These are phyloP conservation scores for Lordiphosa stackelbergi DNA, from an alignment of 1,140 invertebrate species.

Conservation along the genomic window DNA sequence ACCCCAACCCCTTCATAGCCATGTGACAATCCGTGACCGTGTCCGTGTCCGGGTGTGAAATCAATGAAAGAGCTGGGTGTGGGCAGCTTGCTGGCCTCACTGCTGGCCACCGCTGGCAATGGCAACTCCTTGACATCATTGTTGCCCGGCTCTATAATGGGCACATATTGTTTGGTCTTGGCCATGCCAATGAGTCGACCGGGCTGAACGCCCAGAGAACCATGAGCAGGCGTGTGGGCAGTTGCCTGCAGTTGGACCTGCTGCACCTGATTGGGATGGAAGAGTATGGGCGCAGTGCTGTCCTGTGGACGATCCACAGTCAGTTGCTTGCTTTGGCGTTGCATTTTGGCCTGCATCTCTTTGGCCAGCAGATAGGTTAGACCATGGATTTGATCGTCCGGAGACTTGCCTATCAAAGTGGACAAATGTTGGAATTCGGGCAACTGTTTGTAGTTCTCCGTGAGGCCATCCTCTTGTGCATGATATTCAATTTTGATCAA, in stretches of 20 bases:
- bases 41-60: conserved; percentile 37
- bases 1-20: conserved; percentile 64
- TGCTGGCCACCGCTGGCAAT: conserved; percentile 10
- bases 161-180: conserved; percentile 68
- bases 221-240: conserved; percentile 23
- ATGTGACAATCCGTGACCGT: conserved; percentile 53
- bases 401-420: conserved; percentile 68
- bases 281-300: conserved; percentile 64
- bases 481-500: conserved; percentile 71
- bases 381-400: conserved; percentile 73
- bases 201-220: conserved; percentile 42
- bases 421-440: conserved; percentile 66
- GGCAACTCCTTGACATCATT: conserved; percentile 51
- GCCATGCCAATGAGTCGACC: conserved; percentile 63
- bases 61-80: conserved; percentile 59
- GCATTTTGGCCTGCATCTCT: conserved; percentile 70
- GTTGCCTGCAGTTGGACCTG: not conserved
- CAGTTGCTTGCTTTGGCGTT: conserved; percentile 56
- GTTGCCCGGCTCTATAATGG: conserved; percentile 63
- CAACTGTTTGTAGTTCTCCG: conserved; percentile 63
- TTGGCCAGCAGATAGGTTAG: conserved; percentile 71
- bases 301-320: conserved; percentile 53
- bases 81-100: conserved; percentile 32
- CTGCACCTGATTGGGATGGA: conserved; percentile 38
- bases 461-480: conserved; percentile 46